A percentile compares a stretch with the other conserved stretches of the same genome.
Conservation (phyloP, 2,888 invertebrate species). For the Stramonita haemastoma region DNA sequence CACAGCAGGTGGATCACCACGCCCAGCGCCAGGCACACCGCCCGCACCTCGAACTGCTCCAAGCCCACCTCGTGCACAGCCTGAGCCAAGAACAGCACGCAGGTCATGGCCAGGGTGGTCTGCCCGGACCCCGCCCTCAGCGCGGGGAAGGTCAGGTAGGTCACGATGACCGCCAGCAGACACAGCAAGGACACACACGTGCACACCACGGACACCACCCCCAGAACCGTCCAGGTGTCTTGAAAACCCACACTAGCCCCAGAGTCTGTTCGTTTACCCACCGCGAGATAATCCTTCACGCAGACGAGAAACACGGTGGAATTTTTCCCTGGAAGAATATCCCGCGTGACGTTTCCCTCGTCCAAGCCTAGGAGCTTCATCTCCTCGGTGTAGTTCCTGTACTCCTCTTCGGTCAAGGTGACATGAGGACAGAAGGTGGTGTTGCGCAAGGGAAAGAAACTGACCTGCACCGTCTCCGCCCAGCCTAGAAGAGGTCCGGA, state of each 20-base stretch:
- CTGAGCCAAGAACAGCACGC: slow-evolving; percentile 51
- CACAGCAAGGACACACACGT: slow-evolving; percentile 49
- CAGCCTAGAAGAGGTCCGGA: background rate
- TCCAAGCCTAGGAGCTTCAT: background rate
- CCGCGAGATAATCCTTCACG: background rate
- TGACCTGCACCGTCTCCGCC: background rate
- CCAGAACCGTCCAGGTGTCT: slow-evolving; percentile 32
- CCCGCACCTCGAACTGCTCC: slow-evolving; percentile 23
- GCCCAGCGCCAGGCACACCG: slow-evolving; percentile 50
- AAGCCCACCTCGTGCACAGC: slow-evolving; percentile 47
- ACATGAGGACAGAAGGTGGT: slow-evolving; percentile 29
- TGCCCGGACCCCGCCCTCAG: slow-evolving; percentile 51
- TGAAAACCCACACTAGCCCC: background rate
- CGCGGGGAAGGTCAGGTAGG: slow-evolving; percentile 46
- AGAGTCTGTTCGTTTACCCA: background rate
- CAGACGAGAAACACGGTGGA: background rate
- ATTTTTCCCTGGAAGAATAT: background rate
- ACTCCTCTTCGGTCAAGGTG: slow-evolving; percentile 15
- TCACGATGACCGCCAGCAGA: slow-evolving; percentile 51
- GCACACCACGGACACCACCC: slow-evolving; percentile 40
- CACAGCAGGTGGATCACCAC: slow-evolving; percentile 53
- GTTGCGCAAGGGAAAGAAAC: slow-evolving; percentile 14
- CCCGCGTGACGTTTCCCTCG: background rate
- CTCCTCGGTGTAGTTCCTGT: background rate
- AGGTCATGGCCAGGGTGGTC: slow-evolving; percentile 52